These are phyloP conservation scores for Scaptomyza polygonia DNA, from an alignment of 2,888 invertebrate species.

Conservation along the genomic window DNA sequence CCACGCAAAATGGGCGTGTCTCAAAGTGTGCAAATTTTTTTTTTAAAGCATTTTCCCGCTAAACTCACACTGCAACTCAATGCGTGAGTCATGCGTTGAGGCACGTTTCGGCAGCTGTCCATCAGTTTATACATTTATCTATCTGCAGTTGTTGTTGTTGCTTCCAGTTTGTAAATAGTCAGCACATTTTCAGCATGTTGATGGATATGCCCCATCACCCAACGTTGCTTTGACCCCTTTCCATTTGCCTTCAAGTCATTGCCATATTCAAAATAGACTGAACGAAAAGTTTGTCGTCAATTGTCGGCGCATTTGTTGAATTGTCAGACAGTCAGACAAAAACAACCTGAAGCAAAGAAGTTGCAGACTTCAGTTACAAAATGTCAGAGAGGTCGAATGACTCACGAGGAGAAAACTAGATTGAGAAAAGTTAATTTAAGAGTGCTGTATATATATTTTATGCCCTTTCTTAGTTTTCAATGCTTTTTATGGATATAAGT, in stretches of 20 bases:
- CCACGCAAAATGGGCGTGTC: constrained; percentile 27
- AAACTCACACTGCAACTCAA: constrained; percentile 40
- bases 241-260: not conserved
- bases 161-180: constrained; percentile 55
- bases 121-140: constrained; percentile 33
- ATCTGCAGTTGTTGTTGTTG: constrained; percentile 26
- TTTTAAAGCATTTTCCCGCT: too few species aligned
- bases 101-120: constrained; percentile 65
- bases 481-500: too few species aligned
- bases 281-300: constrained; percentile 62
- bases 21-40: constrained; percentile 13
- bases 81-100: constrained; percentile 68
- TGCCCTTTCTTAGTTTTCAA: not conserved
- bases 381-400: constrained; percentile 33
- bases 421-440: not conserved
- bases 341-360: constrained; percentile 27
- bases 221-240: constrained; percentile 5
- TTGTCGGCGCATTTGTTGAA: constrained; percentile 65
- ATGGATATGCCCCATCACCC: constrained; percentile 64
- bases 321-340: constrained; percentile 36
- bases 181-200: constrained; percentile 61
- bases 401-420: constrained; percentile 17
- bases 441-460: too few species aligned
- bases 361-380: constrained; percentile 37
- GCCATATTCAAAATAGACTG: constrained; percentile 66